phyloP scores from a whole-genome alignment of 2,797 vertebrate species.

The Dicrostonyx torquatus region DNA sequence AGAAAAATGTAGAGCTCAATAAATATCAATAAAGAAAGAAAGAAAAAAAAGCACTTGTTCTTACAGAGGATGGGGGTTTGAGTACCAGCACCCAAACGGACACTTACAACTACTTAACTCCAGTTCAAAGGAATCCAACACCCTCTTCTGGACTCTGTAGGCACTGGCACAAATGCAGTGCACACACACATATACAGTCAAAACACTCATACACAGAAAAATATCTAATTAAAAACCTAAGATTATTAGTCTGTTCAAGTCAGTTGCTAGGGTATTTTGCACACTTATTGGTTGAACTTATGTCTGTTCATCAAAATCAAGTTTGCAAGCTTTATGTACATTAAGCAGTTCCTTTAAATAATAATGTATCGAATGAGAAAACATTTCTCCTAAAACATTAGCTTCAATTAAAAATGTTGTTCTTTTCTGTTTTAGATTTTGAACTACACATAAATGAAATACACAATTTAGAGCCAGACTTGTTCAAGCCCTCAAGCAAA shows the following conservation, averaged over 20 bases:
- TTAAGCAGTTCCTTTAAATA: neutral
- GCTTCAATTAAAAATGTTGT: neutral
- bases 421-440: constrained; percentile 19
- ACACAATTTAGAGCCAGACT: constrained; percentile 20
- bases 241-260: neutral
- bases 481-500: constrained; percentile 23
- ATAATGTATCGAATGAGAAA: neutral
- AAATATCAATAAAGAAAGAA: too few relatives aligned
- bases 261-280: constrained; percentile 12
- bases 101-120: neutral
- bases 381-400: neutral
- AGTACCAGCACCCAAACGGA: neutral
- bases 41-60: neutral
- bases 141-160: neutral
- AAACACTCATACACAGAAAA: neutral
- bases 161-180: neutral
- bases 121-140: neutral
- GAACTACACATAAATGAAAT: neutral
- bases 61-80: neutral
- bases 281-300: constrained; percentile 26
- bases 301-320: constrained; percentile 24
- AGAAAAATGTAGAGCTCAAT: too few relatives aligned
- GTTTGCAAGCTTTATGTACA: neutral
- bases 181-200: neutral
- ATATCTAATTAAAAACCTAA: neutral